phyloP scores from a whole-genome alignment of 2,797 vertebrate genomes.

The Buphagus erythrorhynchus region DNA sequence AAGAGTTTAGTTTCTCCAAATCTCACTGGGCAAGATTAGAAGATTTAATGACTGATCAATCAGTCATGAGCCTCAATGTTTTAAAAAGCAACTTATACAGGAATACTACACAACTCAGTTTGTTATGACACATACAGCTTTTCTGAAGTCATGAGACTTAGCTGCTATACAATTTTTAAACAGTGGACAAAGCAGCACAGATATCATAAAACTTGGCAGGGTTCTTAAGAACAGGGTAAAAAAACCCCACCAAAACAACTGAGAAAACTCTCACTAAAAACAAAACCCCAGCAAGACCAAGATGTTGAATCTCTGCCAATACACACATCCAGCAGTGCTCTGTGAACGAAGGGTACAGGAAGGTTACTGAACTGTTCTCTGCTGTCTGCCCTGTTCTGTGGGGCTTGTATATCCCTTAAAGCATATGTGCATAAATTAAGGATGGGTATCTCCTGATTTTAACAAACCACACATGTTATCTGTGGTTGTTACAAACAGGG shows the following conservation, averaged over 20 bases:
- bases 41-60: neutral
- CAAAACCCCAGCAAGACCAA: neutral
- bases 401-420: neutral
- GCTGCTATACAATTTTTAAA: neutral
- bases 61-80: neutral
- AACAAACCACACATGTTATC: neutral
- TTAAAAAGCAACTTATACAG: neutral
- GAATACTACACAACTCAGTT: neutral
- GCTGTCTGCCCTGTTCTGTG: neutral
- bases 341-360: neutral
- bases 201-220: neutral
- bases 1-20: neutral
- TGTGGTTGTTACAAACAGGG: neutral
- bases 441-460: neutral
- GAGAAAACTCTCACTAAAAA: neutral
- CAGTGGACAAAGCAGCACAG: neutral
- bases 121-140: neutral
- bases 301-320: neutral
- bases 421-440: neutral
- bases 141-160: neutral
- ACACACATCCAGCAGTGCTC: neutral
- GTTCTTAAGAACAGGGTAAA: neutral
- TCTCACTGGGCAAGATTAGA: neutral
- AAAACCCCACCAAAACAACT: fast-evolving
- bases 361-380: neutral